Base-by-base conservation (phyloP, 2,113 vertebrate genomes). In the Embiotoca jacksoni region DNA sequence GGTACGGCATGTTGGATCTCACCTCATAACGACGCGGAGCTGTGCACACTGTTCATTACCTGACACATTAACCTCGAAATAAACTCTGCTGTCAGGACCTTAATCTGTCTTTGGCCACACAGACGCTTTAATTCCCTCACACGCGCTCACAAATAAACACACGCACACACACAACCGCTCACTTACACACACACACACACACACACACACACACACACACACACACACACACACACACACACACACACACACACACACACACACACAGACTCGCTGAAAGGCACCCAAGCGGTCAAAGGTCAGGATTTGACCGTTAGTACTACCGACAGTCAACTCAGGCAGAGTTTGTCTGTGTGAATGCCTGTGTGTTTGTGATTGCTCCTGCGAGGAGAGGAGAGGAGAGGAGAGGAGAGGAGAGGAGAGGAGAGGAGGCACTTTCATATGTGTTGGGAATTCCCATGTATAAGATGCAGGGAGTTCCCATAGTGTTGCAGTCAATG, bases 41-140 rank as follows among this genome's bases (percentile, higher is more conserved):
- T 75, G 6, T 16, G 60, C 64, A 80, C 76, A 86, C 84, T 88
- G 66, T 93, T 86, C 81, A 91, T 84, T 84, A 81, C 89, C 68
- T 93, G 88, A 93, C 89, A 93, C 88, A 93, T 92, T 94, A 92
- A 93, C 90, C 90, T 91, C 87, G 88, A 89, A 93, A 92, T 87
- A 77, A 90, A 66, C 84, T 87, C 82, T 83, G 88, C 82, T 68
- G 67, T 59, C 76, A 78, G 75, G 73, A 77, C 76, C 75, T 78
- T 85, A 85, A 89, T 89, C 81, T 78, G 82, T 64, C 78, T 83
- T 85, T 85, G 89, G 78, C 83, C 87, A 91, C 90, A 88, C 85
- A 90, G 80, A 87, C 80, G 50, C 79, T 80, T 80, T 89, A 85
- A 90, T 84, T 87, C 85, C 72, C 82, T 72, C 72, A 83, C 84